phyloP scores from a whole-genome alignment of 2,113 vertebrate species.

The Myocastor coypus region DNA sequence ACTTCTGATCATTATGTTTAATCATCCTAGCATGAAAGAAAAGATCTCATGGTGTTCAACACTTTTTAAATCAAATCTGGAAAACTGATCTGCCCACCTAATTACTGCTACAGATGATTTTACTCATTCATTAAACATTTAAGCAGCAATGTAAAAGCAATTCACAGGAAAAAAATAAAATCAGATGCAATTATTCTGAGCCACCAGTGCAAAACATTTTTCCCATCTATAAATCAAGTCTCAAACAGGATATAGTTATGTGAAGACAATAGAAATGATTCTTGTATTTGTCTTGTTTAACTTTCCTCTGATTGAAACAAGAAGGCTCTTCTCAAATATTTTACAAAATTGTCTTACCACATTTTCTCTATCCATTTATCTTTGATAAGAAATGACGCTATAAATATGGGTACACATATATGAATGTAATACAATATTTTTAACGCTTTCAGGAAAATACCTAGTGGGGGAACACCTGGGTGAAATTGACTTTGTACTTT shows the following conservation, averaged over 20 bases:
- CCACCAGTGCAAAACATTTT: constrained; percentile 38
- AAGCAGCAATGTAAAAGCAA: constrained; percentile 57
- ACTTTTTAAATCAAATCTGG: constrained; percentile 60
- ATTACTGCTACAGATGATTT: constrained; percentile 23
- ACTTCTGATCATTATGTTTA: constrained; percentile 30
- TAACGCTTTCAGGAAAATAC: background rate
- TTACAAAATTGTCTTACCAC: background rate
- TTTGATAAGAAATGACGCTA: background rate
- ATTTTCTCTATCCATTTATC: background rate
- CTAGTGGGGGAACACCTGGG: background rate
- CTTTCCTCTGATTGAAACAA: constrained; percentile 15
- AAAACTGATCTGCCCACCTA: constrained; percentile 32
- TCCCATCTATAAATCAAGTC: constrained; percentile 43
- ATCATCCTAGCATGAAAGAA: constrained; percentile 21
- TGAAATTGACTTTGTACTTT: background rate
- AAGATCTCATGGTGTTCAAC: background rate
- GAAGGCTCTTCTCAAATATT: constrained; percentile 42
- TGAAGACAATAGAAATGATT: constrained; percentile 34
- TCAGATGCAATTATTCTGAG: constrained; percentile 55
- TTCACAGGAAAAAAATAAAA: constrained; percentile 51
- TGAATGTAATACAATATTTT: background rate
- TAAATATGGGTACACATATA: background rate
- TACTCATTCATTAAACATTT: constrained; percentile 64
- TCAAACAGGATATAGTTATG: constrained; percentile 46
- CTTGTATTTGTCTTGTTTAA: constrained; percentile 38